Percentiles rank a stretch among this genome's conserved stretches.
Conservation (phyloP, 1,140 invertebrate genomes). For the Helicoverpa armigera region DNA sequence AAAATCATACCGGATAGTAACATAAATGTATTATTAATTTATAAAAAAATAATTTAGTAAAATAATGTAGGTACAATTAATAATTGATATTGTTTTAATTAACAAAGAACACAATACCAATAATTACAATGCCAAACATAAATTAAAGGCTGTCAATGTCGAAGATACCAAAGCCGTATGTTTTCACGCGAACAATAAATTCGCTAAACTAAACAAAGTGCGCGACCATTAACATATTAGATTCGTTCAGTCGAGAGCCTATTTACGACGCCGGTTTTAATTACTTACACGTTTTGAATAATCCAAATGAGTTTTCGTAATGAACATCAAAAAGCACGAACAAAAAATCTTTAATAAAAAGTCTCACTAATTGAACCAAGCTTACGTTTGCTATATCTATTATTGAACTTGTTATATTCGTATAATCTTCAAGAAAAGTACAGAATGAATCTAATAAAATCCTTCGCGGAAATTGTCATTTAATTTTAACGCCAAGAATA, state of each 20-base stretch:
- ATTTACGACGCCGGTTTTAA: conserved; percentile 35
- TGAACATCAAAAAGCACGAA: neutral
- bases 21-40: too few species aligned
- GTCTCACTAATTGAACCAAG: too few species aligned
- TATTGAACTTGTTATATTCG: neutral
- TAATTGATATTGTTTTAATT: too few species aligned
- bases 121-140: neutral
- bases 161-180: neutral
- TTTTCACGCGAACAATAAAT: conserved; percentile 45
- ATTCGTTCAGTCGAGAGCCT: conserved; percentile 46
- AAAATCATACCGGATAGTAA: too few species aligned
- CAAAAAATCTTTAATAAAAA: too few species aligned
- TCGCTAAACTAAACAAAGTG: conserved; percentile 53
- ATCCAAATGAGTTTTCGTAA: conserved; percentile 29
- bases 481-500: conserved; percentile 7
- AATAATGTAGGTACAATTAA: too few species aligned
- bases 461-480: neutral
- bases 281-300: conserved; percentile 45
- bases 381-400: too few species aligned
- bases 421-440: neutral
- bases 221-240: conserved; percentile 53
- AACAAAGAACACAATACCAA: too few species aligned
- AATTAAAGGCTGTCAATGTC: neutral
- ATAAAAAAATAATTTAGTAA: too few species aligned
- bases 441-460: neutral